A percentile compares a stretch with the other conserved stretches of the same genome.
Evolutionary conservation across 2,113 vertebrate genomes (phyloP).

Genomic region (Crotalus tigris): DNA sequence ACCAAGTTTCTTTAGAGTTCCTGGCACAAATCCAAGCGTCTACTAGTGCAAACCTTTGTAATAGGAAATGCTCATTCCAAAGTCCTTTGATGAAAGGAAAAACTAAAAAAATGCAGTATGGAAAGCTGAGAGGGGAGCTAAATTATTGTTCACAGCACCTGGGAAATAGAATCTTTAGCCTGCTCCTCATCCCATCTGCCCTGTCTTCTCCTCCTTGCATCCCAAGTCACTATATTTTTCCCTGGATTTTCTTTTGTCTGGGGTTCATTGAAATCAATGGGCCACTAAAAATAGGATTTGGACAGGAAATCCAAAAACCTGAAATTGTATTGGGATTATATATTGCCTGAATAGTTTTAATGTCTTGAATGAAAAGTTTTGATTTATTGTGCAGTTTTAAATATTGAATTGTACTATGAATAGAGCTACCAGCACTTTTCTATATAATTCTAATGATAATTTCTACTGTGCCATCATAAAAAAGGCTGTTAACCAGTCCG

Average conservation of each 20-base stretch:
- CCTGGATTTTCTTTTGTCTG: not conserved
- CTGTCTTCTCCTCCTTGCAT: not conserved
- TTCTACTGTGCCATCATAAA: not conserved
- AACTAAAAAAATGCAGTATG: conserved; percentile 22
- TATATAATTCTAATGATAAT: not conserved
- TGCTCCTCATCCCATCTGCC: not conserved
- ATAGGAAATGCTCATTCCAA: not conserved
- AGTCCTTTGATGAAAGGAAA: not conserved
- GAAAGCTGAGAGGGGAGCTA: conserved; percentile 3
- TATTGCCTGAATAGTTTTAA: not conserved
- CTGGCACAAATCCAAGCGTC: not conserved
- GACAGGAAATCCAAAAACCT: not conserved
- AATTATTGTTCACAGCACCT: not conserved
- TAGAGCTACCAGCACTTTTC: not conserved
- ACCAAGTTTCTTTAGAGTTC: not conserved
- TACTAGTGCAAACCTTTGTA: not conserved
- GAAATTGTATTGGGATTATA: not conserved
- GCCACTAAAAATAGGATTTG: not conserved
- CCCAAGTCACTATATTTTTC: not conserved
- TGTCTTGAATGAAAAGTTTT: not conserved
- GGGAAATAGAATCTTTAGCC: not conserved
- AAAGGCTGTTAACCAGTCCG: not conserved
- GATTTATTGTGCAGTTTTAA: not conserved
- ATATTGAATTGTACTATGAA: not conserved
- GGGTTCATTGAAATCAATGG: not conserved